A percentile compares a stretch with the other conserved stretches of the same genome.
Conservation (phyloP, 2,113 vertebrate species). For the Neogobius melanostomus region DNA sequence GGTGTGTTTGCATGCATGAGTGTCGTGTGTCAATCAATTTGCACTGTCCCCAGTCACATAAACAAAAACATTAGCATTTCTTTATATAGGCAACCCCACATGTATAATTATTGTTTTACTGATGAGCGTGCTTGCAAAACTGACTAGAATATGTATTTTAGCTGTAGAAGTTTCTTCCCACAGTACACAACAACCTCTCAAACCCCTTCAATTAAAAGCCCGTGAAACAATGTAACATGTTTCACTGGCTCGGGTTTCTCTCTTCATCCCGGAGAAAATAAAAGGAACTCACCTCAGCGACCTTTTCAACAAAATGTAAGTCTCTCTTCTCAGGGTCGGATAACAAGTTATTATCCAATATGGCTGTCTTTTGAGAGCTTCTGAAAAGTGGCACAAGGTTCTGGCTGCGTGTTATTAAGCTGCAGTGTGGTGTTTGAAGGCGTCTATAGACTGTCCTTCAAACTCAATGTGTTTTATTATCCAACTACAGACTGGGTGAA, state of each 20-base stretch:
- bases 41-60: no score
- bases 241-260: constrained; percentile 51
- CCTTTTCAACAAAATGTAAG: constrained; percentile 49
- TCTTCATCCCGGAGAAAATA: constrained; percentile 53
- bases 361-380: constrained; percentile 52
- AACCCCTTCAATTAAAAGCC: constrained; percentile 24
- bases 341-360: constrained; percentile 75
- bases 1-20: no score
- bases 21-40: no score
- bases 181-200: not conserved
- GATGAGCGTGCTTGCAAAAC: not conserved
- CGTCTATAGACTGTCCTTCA: constrained; percentile 40
- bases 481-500: constrained; percentile 40
- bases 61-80: no score
- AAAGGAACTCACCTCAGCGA: constrained; percentile 55
- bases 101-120: not conserved
- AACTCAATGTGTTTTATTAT: constrained; percentile 49
- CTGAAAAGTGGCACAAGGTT: constrained; percentile 45
- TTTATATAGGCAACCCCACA: no score
- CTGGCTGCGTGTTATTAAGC: constrained; percentile 58
- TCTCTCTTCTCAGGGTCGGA: constrained; percentile 65
- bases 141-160: not conserved
- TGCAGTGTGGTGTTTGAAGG: constrained; percentile 49
- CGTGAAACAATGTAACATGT: constrained; percentile 48
- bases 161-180: not conserved